phyloP scores from a whole-genome alignment of 2,888 invertebrate species.

The Parascotia fuliginaria region DNA sequence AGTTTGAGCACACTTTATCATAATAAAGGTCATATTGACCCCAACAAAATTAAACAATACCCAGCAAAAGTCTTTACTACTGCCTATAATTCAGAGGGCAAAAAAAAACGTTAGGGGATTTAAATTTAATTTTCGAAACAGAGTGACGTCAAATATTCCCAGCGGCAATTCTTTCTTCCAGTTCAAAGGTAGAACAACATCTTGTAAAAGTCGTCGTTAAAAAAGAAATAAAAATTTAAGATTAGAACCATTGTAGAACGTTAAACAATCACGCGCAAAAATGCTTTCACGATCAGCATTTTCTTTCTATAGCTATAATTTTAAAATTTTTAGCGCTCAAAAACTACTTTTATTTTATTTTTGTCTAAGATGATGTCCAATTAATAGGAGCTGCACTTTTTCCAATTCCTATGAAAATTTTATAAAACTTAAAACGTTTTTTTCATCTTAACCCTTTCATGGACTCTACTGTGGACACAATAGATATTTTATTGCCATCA shows the following conservation, averaged over 20 bases:
- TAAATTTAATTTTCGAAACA: conserved; percentile 84
- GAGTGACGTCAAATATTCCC: conserved; percentile 80
- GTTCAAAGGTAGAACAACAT: conserved; percentile 68
- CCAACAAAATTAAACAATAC: conserved; percentile 68
- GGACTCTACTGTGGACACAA: too few relatives aligned
- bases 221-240: conserved; percentile 58
- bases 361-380: too few relatives aligned
- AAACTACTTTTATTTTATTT: too few relatives aligned
- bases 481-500: too few relatives aligned
- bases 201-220: conserved; percentile 58
- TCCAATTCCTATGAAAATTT: too few relatives aligned
- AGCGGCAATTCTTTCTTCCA: conserved; percentile 63
- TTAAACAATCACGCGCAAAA: conserved; percentile 5
- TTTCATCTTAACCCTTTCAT: too few relatives aligned
- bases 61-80: conserved; percentile 68
- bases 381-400: too few relatives aligned
- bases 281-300: background rate
- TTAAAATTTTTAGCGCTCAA: too few relatives aligned
- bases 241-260: too few relatives aligned
- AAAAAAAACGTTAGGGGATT: conserved; percentile 81
- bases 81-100: conserved; percentile 77
- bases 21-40: conserved; percentile 56
- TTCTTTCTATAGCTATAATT: too few relatives aligned
- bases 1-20: conserved; percentile 35
- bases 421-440: too few relatives aligned